These are phyloP conservation scores for Phylloscopus whistleri DNA, from an alignment of 2,113 vertebrate species.

Conservation along the genomic window DNA sequence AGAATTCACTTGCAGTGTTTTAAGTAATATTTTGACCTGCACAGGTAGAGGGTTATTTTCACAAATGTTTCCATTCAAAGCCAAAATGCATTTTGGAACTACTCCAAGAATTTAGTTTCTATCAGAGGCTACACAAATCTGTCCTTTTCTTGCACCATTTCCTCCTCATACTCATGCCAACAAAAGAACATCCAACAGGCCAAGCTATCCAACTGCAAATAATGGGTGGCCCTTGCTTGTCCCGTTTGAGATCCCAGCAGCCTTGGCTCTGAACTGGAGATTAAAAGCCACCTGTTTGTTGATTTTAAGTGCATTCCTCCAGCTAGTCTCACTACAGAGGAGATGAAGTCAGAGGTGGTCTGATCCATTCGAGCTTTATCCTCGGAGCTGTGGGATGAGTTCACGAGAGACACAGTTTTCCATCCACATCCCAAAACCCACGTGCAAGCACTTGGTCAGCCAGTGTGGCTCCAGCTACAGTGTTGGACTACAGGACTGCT, in stretches of 20 bases:
- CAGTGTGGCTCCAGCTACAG: background rate
- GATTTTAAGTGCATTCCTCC: background rate
- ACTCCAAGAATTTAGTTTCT: background rate
- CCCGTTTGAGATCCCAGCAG: background rate
- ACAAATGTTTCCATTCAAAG: background rate
- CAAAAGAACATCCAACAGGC: background rate
- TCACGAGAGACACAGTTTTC: background rate
- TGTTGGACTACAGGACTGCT: conserved; percentile 19
- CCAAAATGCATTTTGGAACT: background rate
- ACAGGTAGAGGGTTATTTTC: background rate
- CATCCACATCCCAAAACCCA: background rate
- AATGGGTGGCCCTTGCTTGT: background rate
- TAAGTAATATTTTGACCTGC: background rate
- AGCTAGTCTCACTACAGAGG: background rate
- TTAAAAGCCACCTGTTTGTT: background rate
- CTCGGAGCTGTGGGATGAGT: background rate
- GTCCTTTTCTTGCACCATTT: background rate
- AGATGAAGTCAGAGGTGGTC: background rate
- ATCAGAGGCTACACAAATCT: background rate
- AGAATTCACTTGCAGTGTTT: background rate
- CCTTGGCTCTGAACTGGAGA: background rate
- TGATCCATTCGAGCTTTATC: background rate
- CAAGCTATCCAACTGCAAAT: background rate
- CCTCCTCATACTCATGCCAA: background rate
- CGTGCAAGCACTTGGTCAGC: background rate